These are phyloP conservation scores for Psophia crepitans DNA, from an alignment of 2,113 vertebrate genomes.

Conservation along the genomic window DNA sequence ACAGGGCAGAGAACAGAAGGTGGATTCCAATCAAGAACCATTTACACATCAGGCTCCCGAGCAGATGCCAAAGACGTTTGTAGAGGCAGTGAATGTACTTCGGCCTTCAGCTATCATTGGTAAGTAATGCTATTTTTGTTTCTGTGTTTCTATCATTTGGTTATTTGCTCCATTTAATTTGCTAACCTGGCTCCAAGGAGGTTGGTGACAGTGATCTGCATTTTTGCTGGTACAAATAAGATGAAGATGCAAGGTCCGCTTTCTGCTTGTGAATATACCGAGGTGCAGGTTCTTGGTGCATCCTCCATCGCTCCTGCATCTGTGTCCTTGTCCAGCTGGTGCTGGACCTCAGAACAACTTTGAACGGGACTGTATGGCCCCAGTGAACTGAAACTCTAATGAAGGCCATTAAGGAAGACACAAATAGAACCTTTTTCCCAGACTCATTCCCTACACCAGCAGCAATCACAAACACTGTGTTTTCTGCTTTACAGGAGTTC, in stretches of 20 bases:
- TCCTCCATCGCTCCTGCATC: background rate
- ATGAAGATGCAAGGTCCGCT: background rate
- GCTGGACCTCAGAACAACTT: background rate
- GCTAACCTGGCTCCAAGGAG: fast-evolving
- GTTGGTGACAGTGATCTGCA: background rate
- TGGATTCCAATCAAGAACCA: slow-evolving; percentile 84
- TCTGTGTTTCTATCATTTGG: fast-evolving
- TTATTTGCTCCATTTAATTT: background rate
- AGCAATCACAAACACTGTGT: fast-evolving
- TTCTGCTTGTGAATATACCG: fast-evolving
- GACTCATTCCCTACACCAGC: background rate
- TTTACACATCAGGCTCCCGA: slow-evolving; percentile 84
- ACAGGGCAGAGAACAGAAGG: slow-evolving; percentile 80
- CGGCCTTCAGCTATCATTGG: slow-evolving; percentile 92
- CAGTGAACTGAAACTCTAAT: background rate
- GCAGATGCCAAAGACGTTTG: slow-evolving; percentile 77
- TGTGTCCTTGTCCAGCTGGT: background rate
- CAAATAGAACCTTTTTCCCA: background rate
- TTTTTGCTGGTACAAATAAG: background rate
- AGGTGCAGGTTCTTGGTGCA: background rate
- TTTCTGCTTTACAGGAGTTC: background rate
- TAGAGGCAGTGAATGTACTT: slow-evolving; percentile 89
- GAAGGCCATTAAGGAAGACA: background rate
- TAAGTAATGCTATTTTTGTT: slow-evolving; percentile 35
- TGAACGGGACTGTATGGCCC: background rate